Base-by-base conservation (phyloP, 2,113 vertebrate species). In the Aptenodytes forsteri region DNA sequence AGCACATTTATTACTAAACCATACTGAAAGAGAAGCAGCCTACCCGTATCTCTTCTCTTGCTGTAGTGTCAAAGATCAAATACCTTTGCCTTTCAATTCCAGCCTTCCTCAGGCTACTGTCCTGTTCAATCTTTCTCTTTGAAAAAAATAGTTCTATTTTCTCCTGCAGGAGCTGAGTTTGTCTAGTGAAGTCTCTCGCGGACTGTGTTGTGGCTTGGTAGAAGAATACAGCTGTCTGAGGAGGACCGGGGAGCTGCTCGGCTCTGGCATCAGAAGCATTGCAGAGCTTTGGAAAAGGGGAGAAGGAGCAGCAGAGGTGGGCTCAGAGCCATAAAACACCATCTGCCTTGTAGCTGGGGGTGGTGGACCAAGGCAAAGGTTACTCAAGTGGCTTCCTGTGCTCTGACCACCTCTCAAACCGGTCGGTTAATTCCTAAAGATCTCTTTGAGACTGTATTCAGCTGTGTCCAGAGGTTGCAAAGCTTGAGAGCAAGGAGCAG, bases 391-490 rank as follows among this genome's bases (percentile, higher is more conserved):
- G 34, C n/a, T 72, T 38, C 27, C n/a, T 50, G 20, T 2, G 13
- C 66, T 64, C 42, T 15, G 29, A 27, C 27, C 47, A 8, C 29
- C 27, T 78, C 58, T 54, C 3, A 7, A 22, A 38, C 27, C 0
- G 0, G 4, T 44, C 4, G 3, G 12, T 34, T 72, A 1, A 3
- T 56, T 88, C 32, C 17, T 40, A 2, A n/a, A 75, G 20, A 4
- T 69, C 65, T 80, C 36, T 11, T 21, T 7, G 58, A 55, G 14
- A 3, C 40, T 19, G 16, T 26, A 1, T 52, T n/a, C 1, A 3
- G 19, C 32, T 34, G 3, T 26, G 26, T 29, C 42, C 9, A 11
- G 71, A 6, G 36, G 25, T 25, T 50, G 13, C 2, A 9, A 72
- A 69, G 42, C 36, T 38, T 26, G 29, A 76, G 22, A 55, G 10